These are phyloP conservation scores for Phylloscopus trochilus DNA, from an alignment of 2,113 vertebrate genomes.

Conservation along the genomic window DNA sequence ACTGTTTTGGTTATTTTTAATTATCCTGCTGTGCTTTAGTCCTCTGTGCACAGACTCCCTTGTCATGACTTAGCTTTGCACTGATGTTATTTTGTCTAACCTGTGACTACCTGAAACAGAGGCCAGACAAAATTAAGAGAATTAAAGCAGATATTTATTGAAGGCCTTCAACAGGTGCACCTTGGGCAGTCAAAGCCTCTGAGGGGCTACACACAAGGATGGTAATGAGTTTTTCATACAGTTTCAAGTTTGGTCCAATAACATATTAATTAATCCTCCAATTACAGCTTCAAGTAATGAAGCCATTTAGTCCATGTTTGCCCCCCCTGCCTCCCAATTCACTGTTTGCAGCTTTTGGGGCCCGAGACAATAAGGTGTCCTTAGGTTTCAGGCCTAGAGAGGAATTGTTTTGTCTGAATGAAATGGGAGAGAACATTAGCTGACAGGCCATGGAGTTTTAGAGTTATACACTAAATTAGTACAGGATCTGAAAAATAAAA, in stretches of 20 bases:
- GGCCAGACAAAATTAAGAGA: background rate
- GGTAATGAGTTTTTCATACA: fast-evolving
- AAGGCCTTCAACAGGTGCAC: background rate
- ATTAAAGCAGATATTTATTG: background rate
- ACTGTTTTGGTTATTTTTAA: background rate
- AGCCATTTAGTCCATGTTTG: background rate
- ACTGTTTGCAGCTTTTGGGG: background rate
- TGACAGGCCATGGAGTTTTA: background rate
- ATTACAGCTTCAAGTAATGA: background rate
- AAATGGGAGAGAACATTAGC: background rate
- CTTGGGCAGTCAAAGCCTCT: background rate
- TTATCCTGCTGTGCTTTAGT: background rate
- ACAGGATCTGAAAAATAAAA: background rate
- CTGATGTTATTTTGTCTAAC: background rate
- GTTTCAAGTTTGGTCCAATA: background rate
- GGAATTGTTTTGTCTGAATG: background rate
- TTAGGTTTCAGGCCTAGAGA: background rate
- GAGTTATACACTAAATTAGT: background rate
- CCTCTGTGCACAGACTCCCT: background rate
- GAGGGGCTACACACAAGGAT: background rate
- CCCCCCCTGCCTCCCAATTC: background rate
- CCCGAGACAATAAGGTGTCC: background rate
- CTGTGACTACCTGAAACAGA: background rate
- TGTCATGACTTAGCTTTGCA: background rate
- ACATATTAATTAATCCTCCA: background rate